Conservation (phyloP, 2,113 vertebrate species). For the Antechinus flavipes region DNA sequence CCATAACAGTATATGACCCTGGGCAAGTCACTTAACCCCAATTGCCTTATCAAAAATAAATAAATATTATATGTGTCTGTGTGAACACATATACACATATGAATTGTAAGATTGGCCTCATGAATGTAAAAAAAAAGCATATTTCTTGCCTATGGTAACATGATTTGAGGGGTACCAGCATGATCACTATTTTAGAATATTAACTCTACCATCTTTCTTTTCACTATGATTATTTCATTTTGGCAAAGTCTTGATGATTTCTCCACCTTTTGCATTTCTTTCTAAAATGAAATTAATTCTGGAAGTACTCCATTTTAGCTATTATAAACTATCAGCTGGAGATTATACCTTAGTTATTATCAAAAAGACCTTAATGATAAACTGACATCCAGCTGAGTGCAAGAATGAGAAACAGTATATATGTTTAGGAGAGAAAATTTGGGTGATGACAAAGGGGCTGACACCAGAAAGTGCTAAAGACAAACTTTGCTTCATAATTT, state of each 20-base stretch:
- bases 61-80: too few relatives aligned
- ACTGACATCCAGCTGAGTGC: neutral
- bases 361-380: neutral
- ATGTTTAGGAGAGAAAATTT: neutral
- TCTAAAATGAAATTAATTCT: neutral
- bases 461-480: neutral
- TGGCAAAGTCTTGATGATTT: neutral
- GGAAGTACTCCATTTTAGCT: neutral
- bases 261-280: neutral
- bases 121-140: neutral
- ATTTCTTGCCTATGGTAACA: neutral
- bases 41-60: too few relatives aligned
- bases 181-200: neutral
- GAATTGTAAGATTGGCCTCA: neutral
- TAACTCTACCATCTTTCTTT: neutral
- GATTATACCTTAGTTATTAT: neutral
- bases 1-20: too few relatives aligned
- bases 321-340: neutral
- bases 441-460: neutral
- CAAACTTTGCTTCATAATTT: neutral
- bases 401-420: neutral
- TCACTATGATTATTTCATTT: neutral
- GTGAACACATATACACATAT: neutral
- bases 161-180: neutral
- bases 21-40: too few relatives aligned